Evolutionary conservation across 2,113 vertebrate genomes (phyloP), one percentile per base, ranked within the genome.

Genomic region (Lepisosteus osseus): DNA sequence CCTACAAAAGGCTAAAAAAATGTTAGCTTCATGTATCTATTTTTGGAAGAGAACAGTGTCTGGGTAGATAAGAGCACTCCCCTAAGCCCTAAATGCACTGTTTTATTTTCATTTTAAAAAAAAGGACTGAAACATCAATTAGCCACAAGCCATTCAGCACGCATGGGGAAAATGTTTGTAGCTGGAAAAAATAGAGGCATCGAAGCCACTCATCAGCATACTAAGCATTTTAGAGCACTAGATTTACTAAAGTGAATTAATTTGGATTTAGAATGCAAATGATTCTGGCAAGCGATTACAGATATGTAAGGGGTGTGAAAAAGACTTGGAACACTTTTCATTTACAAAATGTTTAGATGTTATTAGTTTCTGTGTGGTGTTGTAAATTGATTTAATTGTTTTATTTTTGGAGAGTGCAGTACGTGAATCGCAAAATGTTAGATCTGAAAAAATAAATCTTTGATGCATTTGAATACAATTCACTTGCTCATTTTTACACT

Each of bases 261-360:
- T 99, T 96, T 98, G 96, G 95, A 98, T 99, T 97, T 97, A 95
- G 96, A 94, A 98, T 98, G 96, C 96, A 97, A 98, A 99, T 98
- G 92, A 94, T 94, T 93, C 91, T 92, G 90, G 92, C 78, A 82
- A 92, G 90, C 83, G 94, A 96, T 95, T 95, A 90, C 92, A 94
- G 93, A 93, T 95, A 91, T 92, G 86, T 82, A 92, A 90, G 93
- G 29, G 91, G 90, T 93, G 88, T 87, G 90, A 93, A 81, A 75
- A 82, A 80, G 89, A 88, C 90, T 90, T 85, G 80, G 83, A 90
- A 92, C 86, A 87, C 89, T 91, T 90, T 93, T 90, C 87, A 91
- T 94, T 92, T 92, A 89, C 88, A 87, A 89, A 93, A 88, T 92
- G 90, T 92, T 92, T 91, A 91, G 90, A 92, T 90, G 88, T 88